Evolutionary conservation across 2,888 invertebrate genomes (phyloP).

Genomic region (Agrilus cyanescens): DNA sequence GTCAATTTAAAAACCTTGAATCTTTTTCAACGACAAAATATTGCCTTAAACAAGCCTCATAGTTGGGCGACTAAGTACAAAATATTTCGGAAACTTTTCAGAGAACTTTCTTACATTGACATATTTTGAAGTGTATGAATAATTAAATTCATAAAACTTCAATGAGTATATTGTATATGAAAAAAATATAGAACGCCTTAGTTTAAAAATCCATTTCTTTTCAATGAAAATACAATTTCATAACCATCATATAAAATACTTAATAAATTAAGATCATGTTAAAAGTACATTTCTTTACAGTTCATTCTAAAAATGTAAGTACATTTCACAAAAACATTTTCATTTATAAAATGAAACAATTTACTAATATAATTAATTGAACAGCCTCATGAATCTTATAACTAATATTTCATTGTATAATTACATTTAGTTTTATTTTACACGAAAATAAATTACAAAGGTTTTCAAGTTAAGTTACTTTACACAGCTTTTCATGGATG

Average conservation of each 20-base stretch:
- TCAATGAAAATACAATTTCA: background rate
- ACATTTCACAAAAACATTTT: conserved; percentile 29
- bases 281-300: conserved; percentile 12
- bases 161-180: background rate
- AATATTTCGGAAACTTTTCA: no score
- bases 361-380: conserved; percentile 31
- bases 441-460: conserved; percentile 30
- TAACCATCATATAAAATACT: no score
- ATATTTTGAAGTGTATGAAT: background rate
- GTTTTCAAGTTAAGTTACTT: conserved; percentile 17
- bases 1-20: no score
- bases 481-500: conserved; percentile 10
- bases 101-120: no score
- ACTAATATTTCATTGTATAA: conserved; percentile 26
- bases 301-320: conserved; percentile 24
- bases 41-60: no score
- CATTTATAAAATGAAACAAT: conserved; percentile 30
- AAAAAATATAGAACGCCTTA: background rate
- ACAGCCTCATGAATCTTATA: conserved; percentile 34
- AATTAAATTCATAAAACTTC: background rate
- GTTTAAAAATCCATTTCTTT: background rate
- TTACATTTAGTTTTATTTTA: conserved; percentile 27
- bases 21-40: no score
- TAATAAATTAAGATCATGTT: conserved; percentile 2
- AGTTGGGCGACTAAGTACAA: no score